A percentile compares a stretch with the other conserved stretches of the same genome.
phyloP scores from a whole-genome alignment of 1,140 invertebrate genomes.

The Mycetomoellerius zeteki region DNA sequence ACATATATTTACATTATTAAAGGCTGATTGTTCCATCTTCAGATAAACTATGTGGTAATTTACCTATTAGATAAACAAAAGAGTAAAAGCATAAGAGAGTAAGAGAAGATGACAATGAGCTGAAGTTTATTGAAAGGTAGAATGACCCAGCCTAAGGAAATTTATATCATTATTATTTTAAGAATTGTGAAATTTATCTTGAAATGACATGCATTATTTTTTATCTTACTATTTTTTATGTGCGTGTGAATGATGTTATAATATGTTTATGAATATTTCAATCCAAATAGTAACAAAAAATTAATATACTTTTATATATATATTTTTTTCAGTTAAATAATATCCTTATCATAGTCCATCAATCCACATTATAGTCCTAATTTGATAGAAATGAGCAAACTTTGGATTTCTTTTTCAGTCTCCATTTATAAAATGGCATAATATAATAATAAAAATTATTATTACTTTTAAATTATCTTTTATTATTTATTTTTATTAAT shows the following conservation, averaged over 20 bases:
- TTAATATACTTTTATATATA: background rate
- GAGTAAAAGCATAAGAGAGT: no score
- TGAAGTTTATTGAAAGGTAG: no score
- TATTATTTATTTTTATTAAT: no score
- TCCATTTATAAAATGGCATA: background rate
- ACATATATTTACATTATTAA: background rate
- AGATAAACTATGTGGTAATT: no score
- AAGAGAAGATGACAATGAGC: no score
- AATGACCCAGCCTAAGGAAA: background rate
- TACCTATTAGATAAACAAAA: no score
- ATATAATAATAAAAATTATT: background rate
- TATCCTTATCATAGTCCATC: background rate
- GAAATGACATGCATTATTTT: constrained; percentile 27
- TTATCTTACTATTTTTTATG: background rate
- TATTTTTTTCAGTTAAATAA: background rate
- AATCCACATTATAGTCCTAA: background rate
- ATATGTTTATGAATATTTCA: constrained; percentile 3
- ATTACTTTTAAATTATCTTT: no score
- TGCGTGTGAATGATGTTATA: background rate
- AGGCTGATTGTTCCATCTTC: no score
- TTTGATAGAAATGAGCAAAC: background rate
- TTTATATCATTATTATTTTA: background rate
- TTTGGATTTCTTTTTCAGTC: background rate
- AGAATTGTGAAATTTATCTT: background rate
- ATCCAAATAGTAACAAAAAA: background rate